Evolutionary conservation across 2,888 invertebrate species (phyloP), one percentile per base, ranked within the genome.

Genomic region (Cataglyphis rosenhaueri): DNA sequence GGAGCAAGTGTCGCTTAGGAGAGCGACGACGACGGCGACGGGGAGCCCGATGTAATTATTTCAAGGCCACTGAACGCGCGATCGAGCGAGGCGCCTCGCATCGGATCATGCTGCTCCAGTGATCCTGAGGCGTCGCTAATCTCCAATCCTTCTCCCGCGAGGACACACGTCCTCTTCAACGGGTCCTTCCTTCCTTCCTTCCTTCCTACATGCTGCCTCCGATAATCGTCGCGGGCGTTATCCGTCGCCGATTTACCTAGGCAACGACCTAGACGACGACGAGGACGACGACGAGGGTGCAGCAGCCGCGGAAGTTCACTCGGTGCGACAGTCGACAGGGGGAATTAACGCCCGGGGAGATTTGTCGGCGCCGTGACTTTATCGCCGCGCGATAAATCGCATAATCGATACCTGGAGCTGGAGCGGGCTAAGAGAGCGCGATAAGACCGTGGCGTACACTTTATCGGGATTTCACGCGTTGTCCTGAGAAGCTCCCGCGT

Each of bases 91-190:
- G 48, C 89, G 18, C 86, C 91, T 93, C 92, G 88, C 92, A 93
- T 93, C 92, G 92, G 90, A 92, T 94, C 91, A 92, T 91, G 86
- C 91, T 93, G 92, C 92, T 93, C 91, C 90, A 91, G 84, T 93
- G 92, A 91, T 92, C 91, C 87, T 90, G 92, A 92, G 91, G 86
- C 87, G 88, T 88, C 89, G 89, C 89, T 92, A 92, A 93, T 92
- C 92, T 91, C 86, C 87, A 87, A 90, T 90, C 90, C 88, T 89
- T 89, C 89, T 89, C 89, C 84, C 83, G 86, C 82, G 81, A 87
- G 84, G 79, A 82, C 78, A 85, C 83, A 73, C 76, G 85, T 78
- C 76, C 76, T 52, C 48, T 2, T 44, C 66, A 48, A 48, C 73
- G 78, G 71, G 75, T 66, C 68, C 57, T 57, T 64, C 66, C 65